Conservation (phyloP, 2,113 vertebrate genomes). For the Zeus faber region DNA sequence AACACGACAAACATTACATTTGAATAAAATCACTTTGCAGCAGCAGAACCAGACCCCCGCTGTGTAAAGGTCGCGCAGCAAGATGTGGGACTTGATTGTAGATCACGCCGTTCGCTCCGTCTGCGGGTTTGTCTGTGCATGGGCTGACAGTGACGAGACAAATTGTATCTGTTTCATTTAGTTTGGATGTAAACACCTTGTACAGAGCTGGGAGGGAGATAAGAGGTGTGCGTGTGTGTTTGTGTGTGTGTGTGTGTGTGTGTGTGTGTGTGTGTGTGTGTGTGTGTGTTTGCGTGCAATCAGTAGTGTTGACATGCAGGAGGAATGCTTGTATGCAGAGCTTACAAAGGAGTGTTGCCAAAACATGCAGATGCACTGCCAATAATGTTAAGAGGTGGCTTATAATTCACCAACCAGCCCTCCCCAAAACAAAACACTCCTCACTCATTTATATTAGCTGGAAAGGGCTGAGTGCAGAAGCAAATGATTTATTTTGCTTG, state of each 20-base stretch:
- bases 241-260: conserved; percentile 3
- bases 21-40: not conserved
- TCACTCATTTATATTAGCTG: not conserved
- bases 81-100: not conserved
- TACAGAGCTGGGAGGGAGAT: not conserved
- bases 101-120: not conserved
- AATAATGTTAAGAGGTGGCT: conserved; percentile 53
- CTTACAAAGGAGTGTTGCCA: conserved; percentile 43
- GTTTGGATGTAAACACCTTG: not conserved
- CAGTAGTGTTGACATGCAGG: conserved; percentile 27
- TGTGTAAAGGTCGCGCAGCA: not conserved
- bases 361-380: conserved; percentile 48
- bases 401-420: conserved; percentile 27
- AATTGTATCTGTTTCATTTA: too few species aligned
- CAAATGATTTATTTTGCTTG: conserved; percentile 37
- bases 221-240: not conserved
- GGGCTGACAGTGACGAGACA: not conserved
- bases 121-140: not conserved
- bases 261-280: conserved; percentile 2
- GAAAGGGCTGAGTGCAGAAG: conserved; percentile 18
- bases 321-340: conserved; percentile 40
- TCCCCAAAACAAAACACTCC: not conserved
- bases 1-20: not conserved
- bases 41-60: not conserved
- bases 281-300: not conserved